Conservation (phyloP, 2,888 invertebrate genomes). For the Polylopha cassiicola region DNA sequence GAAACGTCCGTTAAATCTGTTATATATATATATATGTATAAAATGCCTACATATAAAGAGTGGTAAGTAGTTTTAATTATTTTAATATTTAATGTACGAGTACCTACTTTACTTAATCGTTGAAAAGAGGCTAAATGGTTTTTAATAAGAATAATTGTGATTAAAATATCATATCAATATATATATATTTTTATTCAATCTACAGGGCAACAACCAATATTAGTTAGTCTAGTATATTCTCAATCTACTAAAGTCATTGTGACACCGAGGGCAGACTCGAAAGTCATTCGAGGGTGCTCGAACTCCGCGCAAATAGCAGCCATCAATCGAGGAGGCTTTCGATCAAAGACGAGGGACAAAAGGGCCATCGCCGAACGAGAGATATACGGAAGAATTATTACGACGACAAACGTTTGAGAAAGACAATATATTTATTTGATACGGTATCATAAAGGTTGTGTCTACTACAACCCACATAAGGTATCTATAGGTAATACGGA, state of each 20-base stretch:
- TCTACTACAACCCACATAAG: too few species aligned
- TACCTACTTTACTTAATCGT: too few species aligned
- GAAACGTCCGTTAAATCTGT: too few species aligned
- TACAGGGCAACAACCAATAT: constrained; percentile 8
- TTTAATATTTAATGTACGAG: too few species aligned
- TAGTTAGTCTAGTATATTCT: constrained; percentile 9
- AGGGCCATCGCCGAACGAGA: constrained; percentile 49
- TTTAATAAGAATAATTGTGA: too few species aligned
- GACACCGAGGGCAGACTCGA: constrained; percentile 41
- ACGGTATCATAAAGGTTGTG: constrained; percentile 27
- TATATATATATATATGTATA: too few species aligned
- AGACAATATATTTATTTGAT: constrained; percentile 33
- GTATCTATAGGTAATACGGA: too few species aligned
- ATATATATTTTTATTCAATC: too few species aligned
- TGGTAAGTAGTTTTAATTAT: too few species aligned
- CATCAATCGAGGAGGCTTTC: constrained; percentile 68
- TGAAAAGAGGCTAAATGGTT: too few species aligned
- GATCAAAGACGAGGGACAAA: constrained; percentile 68
- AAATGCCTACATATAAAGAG: too few species aligned
- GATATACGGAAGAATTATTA: constrained; percentile 63
- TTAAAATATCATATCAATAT: too few species aligned
- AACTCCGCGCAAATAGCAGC: constrained; percentile 59
- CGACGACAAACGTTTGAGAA: constrained; percentile 46
- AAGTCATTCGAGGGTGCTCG: constrained; percentile 51
- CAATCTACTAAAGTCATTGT: constrained; percentile 43